phyloP scores from a whole-genome alignment of 2,113 vertebrate species.

The Mus spicilegus region DNA sequence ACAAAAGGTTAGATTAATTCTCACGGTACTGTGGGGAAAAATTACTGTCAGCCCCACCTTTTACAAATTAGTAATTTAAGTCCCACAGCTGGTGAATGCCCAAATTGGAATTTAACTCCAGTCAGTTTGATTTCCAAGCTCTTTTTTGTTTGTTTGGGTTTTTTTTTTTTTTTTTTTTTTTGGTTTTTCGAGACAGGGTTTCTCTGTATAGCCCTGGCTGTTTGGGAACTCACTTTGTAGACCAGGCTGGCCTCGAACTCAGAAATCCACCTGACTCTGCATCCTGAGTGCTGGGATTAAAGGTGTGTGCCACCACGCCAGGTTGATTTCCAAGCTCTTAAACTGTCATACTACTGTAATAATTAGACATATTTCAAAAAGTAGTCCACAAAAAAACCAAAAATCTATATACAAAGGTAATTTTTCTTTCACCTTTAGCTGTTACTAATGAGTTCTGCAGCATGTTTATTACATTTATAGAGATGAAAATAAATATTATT shows the following conservation, averaged over 20 bases:
- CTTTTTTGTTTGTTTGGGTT: too few relatives aligned
- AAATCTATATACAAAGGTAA: neutral
- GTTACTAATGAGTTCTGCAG: neutral
- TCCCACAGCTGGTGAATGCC: neutral
- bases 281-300: too few relatives aligned
- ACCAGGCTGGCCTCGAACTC: too few relatives aligned
- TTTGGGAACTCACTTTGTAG: too few relatives aligned
- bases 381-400: neutral
- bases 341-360: too few relatives aligned
- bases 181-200: too few relatives aligned
- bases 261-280: too few relatives aligned
- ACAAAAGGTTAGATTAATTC: neutral
- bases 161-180: too few relatives aligned
- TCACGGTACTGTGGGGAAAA: neutral
- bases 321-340: too few relatives aligned
- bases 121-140: neutral
- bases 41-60: neutral
- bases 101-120: neutral
- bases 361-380: too few relatives aligned
- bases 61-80: neutral
- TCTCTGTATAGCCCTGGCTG: too few relatives aligned
- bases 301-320: too few relatives aligned
- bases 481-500: neutral
- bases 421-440: neutral
- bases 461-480: neutral